Conservation (phyloP, 2,797 vertebrate genomes). For the Acridotheres tristis region DNA sequence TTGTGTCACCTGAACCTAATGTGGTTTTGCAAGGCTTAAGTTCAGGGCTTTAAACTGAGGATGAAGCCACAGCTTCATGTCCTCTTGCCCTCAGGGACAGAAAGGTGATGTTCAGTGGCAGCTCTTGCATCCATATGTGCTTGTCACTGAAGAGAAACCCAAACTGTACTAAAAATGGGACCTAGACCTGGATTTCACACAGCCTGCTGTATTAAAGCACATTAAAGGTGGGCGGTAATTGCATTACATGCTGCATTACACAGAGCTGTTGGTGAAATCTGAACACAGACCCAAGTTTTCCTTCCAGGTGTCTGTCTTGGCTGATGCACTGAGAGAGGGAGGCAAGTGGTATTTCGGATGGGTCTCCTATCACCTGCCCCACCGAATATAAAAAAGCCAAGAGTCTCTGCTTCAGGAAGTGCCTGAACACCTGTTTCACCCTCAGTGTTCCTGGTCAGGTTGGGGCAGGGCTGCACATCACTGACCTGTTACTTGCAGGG, state of each 20-base stretch:
- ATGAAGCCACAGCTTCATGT: not conserved
- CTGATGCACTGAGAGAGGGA: not conserved
- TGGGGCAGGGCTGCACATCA: not conserved
- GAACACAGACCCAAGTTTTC: not conserved
- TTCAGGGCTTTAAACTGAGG: not conserved
- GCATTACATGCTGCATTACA: not conserved
- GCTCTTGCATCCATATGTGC: not conserved
- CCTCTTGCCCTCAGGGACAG: not conserved
- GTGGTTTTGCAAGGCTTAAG: not conserved
- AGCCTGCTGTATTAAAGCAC: not conserved
- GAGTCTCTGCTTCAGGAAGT: not conserved
- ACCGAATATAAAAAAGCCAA: not conserved
- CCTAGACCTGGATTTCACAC: not conserved
- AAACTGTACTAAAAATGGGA: not conserved
- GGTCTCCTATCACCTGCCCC: not conserved
- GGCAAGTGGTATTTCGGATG: not conserved
- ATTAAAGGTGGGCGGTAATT: not conserved
- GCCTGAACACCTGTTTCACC: not conserved
- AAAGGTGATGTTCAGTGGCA: not conserved
- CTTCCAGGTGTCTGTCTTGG: not conserved
- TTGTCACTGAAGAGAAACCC: not conserved
- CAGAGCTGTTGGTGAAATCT: not conserved
- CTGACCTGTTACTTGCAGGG: not conserved
- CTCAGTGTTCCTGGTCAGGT: not conserved
- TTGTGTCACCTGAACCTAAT: not conserved